Base-by-base conservation (phyloP, 2,888 invertebrate species). In the Anthophora plumipes region DNA sequence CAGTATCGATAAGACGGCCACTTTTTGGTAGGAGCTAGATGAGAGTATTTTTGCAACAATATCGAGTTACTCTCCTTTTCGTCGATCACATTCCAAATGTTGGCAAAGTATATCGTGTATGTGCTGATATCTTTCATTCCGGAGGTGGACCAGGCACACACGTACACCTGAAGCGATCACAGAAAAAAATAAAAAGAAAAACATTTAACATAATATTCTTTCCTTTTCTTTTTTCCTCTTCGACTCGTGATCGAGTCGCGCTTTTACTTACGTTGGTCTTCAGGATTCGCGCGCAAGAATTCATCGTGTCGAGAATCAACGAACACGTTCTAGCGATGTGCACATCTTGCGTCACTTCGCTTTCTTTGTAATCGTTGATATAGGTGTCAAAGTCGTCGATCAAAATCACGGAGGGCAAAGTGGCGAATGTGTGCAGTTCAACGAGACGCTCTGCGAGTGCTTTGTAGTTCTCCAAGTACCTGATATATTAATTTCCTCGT, bases 381-480 rank as follows among this genome's bases (percentile, higher is more conserved):
- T 92, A 93, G 46, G 87, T 55, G 63, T 92, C 91, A 4, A 93
- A 81, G 52, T 92, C 85, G 31, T 93, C 92, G 39, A 93, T 87
- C 43, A 93, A 37, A 1, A 93, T 64, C 1, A 92, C 86, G 4
- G 90, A 86, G 6, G 93, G 91, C 59, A 91, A 68, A 2, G 72
- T 72, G 25, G 86, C 82, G 60, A 89, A 93, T 0, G 87, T 90
- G 46, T 91, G 91, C 22, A 93, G 78, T 37, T 89, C 85, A 5
- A 88, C 82, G 11, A 93, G 82, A 54, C 90, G 90, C 6, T 88
- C 82, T 4, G 88, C 78, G 6, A 93, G 79, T 8, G 76, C 82
- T 48, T 92, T 89, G 64, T 92, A 92, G 78, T 88, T 87, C 48
- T 88, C 57, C 17, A 92, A 69, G 70, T 92, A 93, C 87, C 93